phyloP scores from a whole-genome alignment of 1,140 invertebrate species.

The Anthonomus grandis region DNA sequence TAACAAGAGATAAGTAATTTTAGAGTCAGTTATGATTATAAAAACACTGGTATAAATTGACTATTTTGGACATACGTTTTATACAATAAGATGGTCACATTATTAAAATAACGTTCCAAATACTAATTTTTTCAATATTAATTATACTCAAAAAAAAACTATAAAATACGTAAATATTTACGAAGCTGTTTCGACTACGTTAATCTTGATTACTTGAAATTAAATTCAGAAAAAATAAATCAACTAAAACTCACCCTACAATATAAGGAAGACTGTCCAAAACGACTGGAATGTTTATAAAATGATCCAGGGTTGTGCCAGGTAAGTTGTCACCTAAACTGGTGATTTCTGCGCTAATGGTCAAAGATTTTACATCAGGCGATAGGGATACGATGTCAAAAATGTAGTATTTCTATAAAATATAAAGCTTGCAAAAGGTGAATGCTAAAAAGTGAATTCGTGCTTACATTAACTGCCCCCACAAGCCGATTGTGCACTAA shows the following conservation, averaged over 20 bases:
- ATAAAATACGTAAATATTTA: too few relatives aligned
- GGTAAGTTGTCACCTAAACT: slow-evolving; percentile 17
- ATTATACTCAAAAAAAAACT: too few relatives aligned
- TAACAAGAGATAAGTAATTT: too few relatives aligned
- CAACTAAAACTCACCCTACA: slow-evolving; percentile 10
- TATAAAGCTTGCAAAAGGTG: slow-evolving; percentile 1
- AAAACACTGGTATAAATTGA: too few relatives aligned
- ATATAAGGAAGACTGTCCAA: slow-evolving; percentile 19
- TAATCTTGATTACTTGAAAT: too few relatives aligned
- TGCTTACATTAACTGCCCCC: slow-evolving; percentile 2
- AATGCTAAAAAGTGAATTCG: not conserved
- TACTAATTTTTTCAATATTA: too few relatives aligned
- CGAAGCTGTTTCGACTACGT: too few relatives aligned
- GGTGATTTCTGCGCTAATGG: slow-evolving; percentile 6
- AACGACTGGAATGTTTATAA: slow-evolving; percentile 17
- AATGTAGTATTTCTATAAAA: slow-evolving; percentile 18
- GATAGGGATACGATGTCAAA: slow-evolving; percentile 14
- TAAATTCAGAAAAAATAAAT: too few relatives aligned
- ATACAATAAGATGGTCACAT: too few relatives aligned
- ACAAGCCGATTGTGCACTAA: slow-evolving; percentile 2
- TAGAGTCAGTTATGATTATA: too few relatives aligned
- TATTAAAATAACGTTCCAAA: too few relatives aligned
- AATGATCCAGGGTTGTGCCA: not conserved
- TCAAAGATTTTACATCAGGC: slow-evolving; percentile 6
- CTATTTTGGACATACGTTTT: too few relatives aligned